Base-by-base conservation (phyloP, 2,888 invertebrate species). In the Ecliptopera silaceata region DNA sequence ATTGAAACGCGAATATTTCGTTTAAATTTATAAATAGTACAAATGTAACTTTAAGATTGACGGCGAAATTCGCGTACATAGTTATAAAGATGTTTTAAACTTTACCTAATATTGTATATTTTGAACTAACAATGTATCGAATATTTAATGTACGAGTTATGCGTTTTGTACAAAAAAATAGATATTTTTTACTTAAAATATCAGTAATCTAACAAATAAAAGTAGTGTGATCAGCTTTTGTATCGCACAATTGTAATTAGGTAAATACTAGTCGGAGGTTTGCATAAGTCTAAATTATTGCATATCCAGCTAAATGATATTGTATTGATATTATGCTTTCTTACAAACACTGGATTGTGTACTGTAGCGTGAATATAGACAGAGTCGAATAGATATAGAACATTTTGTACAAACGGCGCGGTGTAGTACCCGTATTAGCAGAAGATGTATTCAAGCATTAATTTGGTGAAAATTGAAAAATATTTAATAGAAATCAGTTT, bases 1-100 rank as follows among this genome's bases (percentile, higher is more conserved):
- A 53, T 64, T 65, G 69, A 66, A 66, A 65, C 67, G 66, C 65
- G 65, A 71, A 73, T 73, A 65, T 70, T 77, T 74, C 72, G 74
- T 75, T 75, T 80, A 80, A 74, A 82, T 82, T 80, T 88, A 83
- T 88, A 82, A 80, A 89, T 86, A 89, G 89, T 89, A 89, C 89
- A 89, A 89, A 89, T 84, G 73, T 84, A 85, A 82, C 71, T 76
- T 77, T 88, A 87, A 87, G 86, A 71, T 71, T 71, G 64, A 55
- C 65, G 70, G 70, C 69, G 64, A 61, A 49, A 60, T 60, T 63
- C 57, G 67, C 59, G 61, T 50, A 61, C 66, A 15, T 36, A 15
- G 36, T 20, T 13, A 15, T 66, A 61, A 67, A 68, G 66, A 66
- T 70, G 72, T 73, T 71, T 74, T 76, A 71, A 76, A 74, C 67